Conservation (phyloP, 2,888 invertebrate genomes). For the Heliconius cydno region DNA sequence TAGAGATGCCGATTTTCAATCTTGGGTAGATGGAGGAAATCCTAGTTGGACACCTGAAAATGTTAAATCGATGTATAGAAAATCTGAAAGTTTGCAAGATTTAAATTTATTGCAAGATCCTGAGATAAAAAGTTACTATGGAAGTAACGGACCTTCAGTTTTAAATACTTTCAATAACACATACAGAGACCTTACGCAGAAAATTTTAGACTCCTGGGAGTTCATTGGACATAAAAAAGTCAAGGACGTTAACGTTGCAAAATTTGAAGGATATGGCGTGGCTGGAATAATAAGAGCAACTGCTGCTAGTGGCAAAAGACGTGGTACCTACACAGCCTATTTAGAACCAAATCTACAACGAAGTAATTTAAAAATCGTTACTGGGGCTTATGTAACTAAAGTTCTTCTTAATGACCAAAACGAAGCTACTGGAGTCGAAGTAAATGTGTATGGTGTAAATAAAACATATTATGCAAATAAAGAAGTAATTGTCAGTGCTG, state of each 20-base stretch:
- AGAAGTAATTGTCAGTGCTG: slow-evolving; percentile 78
- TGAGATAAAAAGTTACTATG: slow-evolving; percentile 59
- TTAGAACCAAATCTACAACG: slow-evolving; percentile 49
- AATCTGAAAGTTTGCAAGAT: slow-evolving; percentile 77
- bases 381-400: slow-evolving; percentile 75
- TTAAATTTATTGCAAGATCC: slow-evolving; percentile 51
- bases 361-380: slow-evolving; percentile 67
- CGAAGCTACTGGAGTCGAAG: slow-evolving; percentile 69
- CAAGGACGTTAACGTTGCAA: slow-evolving; percentile 70
- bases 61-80: slow-evolving; percentile 76
- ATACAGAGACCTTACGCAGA: slow-evolving; percentile 57
- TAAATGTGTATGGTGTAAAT: slow-evolving; percentile 53
- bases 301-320: slow-evolving; percentile 72
- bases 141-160: slow-evolving; percentile 71
- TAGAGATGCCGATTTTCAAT: slow-evolving; percentile 73
- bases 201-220: slow-evolving; percentile 66
- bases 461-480: slow-evolving; percentile 57
- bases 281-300: slow-evolving; percentile 76
- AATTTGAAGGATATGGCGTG: slow-evolving; percentile 61
- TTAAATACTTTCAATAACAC: slow-evolving; percentile 76
- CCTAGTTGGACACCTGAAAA: slow-evolving; percentile 80
- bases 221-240: slow-evolving; percentile 71
- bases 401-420: slow-evolving; percentile 74
- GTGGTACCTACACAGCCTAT: slow-evolving; percentile 78
- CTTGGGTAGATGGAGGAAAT: slow-evolving; percentile 82